Conservation (phyloP, 2,888 invertebrate genomes). For the Isoperla grammatica region DNA sequence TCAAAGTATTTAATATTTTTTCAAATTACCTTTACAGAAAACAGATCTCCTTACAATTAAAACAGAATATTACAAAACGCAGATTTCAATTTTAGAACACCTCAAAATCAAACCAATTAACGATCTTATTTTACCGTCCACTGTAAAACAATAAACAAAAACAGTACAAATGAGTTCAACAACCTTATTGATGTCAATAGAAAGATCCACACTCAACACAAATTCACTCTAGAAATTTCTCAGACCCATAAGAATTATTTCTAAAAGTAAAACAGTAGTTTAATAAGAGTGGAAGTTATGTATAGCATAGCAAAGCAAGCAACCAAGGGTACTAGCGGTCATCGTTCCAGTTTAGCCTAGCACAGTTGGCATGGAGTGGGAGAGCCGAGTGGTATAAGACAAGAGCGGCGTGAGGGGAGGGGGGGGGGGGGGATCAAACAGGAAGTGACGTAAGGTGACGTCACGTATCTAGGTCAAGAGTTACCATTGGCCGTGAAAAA, state of each 20-base stretch:
- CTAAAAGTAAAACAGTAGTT: slow-evolving; percentile 7
- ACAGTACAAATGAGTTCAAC: too few species aligned
- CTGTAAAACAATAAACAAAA: too few species aligned
- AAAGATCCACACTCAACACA: not conserved
- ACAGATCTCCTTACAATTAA: too few species aligned
- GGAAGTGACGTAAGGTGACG: slow-evolving; percentile 15
- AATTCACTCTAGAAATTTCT: not conserved
- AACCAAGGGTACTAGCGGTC: not conserved
- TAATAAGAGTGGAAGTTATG: slow-evolving; percentile 13
- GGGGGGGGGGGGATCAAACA: not conserved
- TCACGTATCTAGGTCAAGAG: slow-evolving; percentile 14
- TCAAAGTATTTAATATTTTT: too few species aligned
- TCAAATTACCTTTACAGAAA: too few species aligned
- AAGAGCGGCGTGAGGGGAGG: not conserved
- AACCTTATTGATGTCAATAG: not conserved
- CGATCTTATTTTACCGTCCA: too few species aligned
- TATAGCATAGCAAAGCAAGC: not conserved
- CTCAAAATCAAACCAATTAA: too few species aligned
- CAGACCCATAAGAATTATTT: too few species aligned
- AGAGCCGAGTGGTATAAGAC: not conserved
- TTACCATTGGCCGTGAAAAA: slow-evolving; percentile 12
- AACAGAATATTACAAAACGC: too few species aligned
- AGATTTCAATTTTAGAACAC: too few species aligned
- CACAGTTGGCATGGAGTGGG: not conserved
- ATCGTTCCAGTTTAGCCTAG: not conserved